A percentile compares a stretch with the other conserved stretches of the same genome.
Evolutionary conservation across 2,113 vertebrate species (phyloP).

Genomic region (Ginglymostoma cirratum): DNA sequence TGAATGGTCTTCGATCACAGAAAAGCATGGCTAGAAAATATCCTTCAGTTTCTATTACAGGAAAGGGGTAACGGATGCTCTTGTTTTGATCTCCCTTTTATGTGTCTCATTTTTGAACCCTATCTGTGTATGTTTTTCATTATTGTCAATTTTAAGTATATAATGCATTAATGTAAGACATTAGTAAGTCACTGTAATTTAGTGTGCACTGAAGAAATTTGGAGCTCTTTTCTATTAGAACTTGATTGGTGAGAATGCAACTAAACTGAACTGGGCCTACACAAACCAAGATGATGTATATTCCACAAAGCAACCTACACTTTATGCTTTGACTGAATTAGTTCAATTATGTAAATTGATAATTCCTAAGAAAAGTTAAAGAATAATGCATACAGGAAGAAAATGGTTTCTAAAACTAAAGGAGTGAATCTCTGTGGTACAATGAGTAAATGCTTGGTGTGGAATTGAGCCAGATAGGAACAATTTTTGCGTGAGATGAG

Average conservation of each 20-base stretch:
- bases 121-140: neutral
- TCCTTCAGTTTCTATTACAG: neutral
- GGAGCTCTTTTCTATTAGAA: neutral
- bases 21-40: neutral
- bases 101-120: neutral
- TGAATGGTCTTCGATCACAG: neutral
- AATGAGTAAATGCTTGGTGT: neutral
- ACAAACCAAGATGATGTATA: neutral
- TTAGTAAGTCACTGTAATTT: neutral
- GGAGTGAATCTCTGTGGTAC: neutral
- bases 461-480: neutral
- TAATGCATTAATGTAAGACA: neutral
- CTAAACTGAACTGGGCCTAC: neutral
- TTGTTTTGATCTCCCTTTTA: neutral
- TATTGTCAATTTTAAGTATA: neutral
- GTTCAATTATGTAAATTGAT: neutral
- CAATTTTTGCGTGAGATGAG: neutral
- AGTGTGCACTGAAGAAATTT: neutral
- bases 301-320: neutral
- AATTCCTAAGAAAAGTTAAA: neutral
- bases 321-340: neutral
- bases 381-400: neutral
- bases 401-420: neutral
- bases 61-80: neutral
- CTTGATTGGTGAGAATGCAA: neutral